Evolutionary conservation across 1,140 invertebrate genomes (phyloP).

Genomic region (Radopholus similis): DNA sequence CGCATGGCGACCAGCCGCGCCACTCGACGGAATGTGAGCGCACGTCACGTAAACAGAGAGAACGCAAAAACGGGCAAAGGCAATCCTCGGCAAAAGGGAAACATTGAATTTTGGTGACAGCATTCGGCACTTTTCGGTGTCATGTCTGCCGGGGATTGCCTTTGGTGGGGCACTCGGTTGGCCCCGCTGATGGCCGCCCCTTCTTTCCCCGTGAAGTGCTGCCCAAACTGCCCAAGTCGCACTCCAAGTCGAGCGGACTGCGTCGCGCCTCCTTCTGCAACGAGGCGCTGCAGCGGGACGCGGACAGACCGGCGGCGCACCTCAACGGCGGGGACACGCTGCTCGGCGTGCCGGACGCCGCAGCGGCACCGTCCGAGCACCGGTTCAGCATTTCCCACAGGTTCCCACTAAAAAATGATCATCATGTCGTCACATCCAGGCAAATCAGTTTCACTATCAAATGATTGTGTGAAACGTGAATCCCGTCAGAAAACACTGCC

Average conservation of each 20-base stretch:
- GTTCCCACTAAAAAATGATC: neutral
- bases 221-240: neutral
- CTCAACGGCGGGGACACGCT: neutral
- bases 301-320: neutral
- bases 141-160: neutral
- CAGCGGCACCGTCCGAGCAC: neutral
- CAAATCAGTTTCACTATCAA: neutral
- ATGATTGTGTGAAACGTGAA: neutral
- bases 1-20: too few species aligned
- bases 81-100: too few species aligned
- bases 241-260: neutral
- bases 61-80: too few species aligned
- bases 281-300: neutral
- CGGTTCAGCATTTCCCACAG: constrained; percentile 1
- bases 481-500: neutral
- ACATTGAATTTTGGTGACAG: neutral
- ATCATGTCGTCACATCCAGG: too few species aligned
- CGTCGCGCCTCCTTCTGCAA: neutral
- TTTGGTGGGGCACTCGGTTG: neutral
- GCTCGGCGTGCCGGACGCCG: neutral
- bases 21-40: neutral
- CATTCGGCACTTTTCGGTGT: neutral
- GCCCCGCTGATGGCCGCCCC: neutral
- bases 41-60: too few species aligned
- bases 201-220: neutral